Conservation (phyloP, 2,888 invertebrate species). For the Idaea straminata region DNA sequence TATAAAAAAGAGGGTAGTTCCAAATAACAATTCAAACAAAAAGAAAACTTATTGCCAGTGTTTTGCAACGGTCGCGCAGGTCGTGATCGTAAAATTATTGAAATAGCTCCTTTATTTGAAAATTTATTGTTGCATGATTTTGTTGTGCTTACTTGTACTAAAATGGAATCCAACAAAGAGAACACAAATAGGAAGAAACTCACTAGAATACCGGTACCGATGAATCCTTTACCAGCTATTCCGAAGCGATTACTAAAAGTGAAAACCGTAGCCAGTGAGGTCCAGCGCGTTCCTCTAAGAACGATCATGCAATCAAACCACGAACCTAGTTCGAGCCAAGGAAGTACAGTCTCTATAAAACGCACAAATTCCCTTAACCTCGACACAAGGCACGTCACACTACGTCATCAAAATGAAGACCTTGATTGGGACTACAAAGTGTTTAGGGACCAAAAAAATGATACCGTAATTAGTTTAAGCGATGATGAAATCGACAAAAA, state of each 20-base stretch:
- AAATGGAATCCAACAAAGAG: conserved; percentile 53
- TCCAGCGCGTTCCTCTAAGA: conserved; percentile 44
- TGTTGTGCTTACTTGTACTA: background rate
- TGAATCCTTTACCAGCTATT: conserved; percentile 50
- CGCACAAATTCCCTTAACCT: conserved; percentile 21
- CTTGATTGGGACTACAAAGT: conserved; percentile 48
- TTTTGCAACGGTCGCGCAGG: conserved; percentile 49
- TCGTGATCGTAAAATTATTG: conserved; percentile 37
- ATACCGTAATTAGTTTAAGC: conserved; percentile 36
- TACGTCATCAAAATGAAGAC: conserved; percentile 38
- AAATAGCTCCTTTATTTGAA: background rate
- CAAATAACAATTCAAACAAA: background rate
- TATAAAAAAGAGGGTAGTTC: conserved; percentile 31
- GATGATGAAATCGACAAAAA: conserved; percentile 38
- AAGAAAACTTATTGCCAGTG: conserved; percentile 7
- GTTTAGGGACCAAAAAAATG: conserved; percentile 38
- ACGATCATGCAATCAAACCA: conserved; percentile 34
- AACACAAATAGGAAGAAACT: conserved; percentile 36
- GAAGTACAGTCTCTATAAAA: background rate
- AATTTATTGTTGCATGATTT: background rate
- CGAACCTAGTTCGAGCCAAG: conserved; percentile 13
- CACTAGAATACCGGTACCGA: conserved; percentile 58
- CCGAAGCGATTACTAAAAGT: conserved; percentile 44
- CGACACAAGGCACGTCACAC: conserved; percentile 48
- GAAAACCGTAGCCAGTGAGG: conserved; percentile 17